Evolutionary conservation across 2,888 invertebrate species (phyloP).

Genomic region (Melitaea athalia): DNA sequence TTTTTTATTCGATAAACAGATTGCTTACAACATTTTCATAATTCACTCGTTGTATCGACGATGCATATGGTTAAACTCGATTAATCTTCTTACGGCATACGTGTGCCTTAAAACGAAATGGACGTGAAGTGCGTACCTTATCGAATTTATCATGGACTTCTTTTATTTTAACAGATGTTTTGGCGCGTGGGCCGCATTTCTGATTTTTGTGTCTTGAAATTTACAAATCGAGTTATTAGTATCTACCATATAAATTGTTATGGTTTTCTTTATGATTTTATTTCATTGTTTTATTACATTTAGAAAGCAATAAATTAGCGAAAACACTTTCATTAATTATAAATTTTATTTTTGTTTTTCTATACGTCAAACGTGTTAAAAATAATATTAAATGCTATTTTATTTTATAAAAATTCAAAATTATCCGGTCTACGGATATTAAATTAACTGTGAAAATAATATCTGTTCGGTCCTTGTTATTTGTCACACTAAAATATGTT

Average conservation of each 20-base stretch:
- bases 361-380: too few relatives aligned
- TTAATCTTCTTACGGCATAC: constrained; percentile 66
- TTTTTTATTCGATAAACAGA: constrained; percentile 27
- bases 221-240: constrained; percentile 35
- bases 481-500: background rate
- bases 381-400: too few relatives aligned
- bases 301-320: too few relatives aligned
- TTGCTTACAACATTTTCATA: constrained; percentile 57
- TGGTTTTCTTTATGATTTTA: background rate
- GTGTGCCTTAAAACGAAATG: constrained; percentile 46
- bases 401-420: background rate
- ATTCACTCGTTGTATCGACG: constrained; percentile 54
- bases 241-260: constrained; percentile 3
- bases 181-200: constrained; percentile 32
- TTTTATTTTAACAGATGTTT: constrained; percentile 47
- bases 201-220: constrained; percentile 37
- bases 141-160: constrained; percentile 43
- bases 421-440: background rate
- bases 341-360: too few relatives aligned
- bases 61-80: constrained; percentile 55
- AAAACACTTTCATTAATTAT: too few relatives aligned
- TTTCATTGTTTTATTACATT: too few relatives aligned
- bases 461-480: background rate
- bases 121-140: constrained; percentile 50
- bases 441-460: background rate